Evolutionary conservation across 2,113 vertebrate species (phyloP).

Genomic region (Melanerpes formicivorus): DNA sequence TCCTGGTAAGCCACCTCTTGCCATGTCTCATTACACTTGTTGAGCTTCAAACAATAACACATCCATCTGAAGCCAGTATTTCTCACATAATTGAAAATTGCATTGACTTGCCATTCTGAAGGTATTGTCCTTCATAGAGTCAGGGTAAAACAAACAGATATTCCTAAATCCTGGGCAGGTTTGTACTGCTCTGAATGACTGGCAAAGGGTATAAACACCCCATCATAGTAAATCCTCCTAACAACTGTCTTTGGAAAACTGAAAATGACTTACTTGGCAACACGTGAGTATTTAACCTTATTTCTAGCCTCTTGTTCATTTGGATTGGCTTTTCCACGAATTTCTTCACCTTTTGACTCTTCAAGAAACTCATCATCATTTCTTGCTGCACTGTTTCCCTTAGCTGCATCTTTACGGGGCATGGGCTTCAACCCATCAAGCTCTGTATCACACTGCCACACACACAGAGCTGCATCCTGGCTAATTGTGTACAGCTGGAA

Average conservation of each 20-base stretch:
- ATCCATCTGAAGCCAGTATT: fast-evolving
- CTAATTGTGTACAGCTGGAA: conserved; percentile 91
- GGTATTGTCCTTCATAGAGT: background rate
- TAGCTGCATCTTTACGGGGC: conserved; percentile 55
- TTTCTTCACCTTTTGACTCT: conserved; percentile 73
- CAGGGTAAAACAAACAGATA: background rate
- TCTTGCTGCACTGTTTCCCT: conserved; percentile 28
- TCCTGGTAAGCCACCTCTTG: background rate
- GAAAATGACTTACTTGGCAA: conserved; percentile 83
- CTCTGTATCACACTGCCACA: conserved; percentile 93
- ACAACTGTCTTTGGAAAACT: background rate
- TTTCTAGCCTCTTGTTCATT: conserved; percentile 70
- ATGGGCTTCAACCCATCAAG: conserved; percentile 78
- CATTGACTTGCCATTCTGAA: background rate
- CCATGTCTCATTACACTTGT: background rate
- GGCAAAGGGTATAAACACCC: background rate
- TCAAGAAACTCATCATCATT: conserved; percentile 61
- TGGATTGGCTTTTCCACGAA: conserved; percentile 79
- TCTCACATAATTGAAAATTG: background rate
- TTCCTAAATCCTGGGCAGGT: background rate
- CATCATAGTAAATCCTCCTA: background rate
- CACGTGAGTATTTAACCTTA: conserved; percentile 85
- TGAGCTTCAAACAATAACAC: background rate
- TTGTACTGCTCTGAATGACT: background rate
- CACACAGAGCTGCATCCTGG: conserved; percentile 89